A percentile compares a stretch with the other conserved stretches of the same genome.
phyloP scores from a whole-genome alignment of 2,113 vertebrate genomes.

The Sus scrofa region T2T-Sscrofa CM000826.6:120899001-120899500 shows the following conservation, averaged over 20 bases:
- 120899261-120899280: neutral
- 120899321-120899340: no score
- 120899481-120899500: no score
- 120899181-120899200: neutral
- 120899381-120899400: no score
- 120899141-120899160: neutral
- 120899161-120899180: neutral
- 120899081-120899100: neutral
- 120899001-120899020: neutral
- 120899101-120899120: neutral
- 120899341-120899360: no score
- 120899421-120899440: no score
- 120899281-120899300: no score
- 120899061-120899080: neutral
- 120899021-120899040: neutral
- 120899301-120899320: no score
- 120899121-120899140: neutral
- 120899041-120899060: neutral
- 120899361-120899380: no score
- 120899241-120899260: neutral
- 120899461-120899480: no score
- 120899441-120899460: no score
- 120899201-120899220: neutral
- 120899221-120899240: neutral
- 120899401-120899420: no score